Conservation (phyloP, 53 echinoderm and acorn worm species). For the Pentamera pediparva region DNA sequence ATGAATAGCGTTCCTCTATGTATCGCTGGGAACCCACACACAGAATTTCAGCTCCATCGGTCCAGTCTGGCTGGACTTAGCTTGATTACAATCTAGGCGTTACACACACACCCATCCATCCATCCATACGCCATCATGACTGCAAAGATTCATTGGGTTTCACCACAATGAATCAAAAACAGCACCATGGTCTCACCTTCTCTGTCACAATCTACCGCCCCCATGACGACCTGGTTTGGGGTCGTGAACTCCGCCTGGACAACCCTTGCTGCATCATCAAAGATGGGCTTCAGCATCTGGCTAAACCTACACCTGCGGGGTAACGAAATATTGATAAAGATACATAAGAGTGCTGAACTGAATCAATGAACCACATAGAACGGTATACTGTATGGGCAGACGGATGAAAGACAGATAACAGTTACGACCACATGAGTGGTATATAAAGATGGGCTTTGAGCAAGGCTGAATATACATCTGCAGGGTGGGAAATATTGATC, state of each 20-base stretch:
- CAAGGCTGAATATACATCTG: too few species aligned
- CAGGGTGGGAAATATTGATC: too few species aligned
- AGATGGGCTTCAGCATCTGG: conserved; percentile 99
- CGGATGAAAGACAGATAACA: background rate
- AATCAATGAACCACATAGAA: background rate
- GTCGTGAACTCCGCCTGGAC: conserved; percentile 51
- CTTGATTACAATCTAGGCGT: too few species aligned
- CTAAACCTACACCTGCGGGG: conserved; percentile 89
- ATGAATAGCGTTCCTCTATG: too few species aligned
- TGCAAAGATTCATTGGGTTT: too few species aligned
- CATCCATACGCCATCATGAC: too few species aligned
- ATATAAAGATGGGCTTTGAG: too few species aligned
- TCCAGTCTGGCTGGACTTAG: too few species aligned
- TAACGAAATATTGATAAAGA: background rate
- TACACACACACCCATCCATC: too few species aligned
- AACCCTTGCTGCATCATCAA: conserved; percentile 77
- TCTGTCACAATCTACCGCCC: conserved; percentile 66
- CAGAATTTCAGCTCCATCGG: too few species aligned
- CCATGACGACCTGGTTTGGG: conserved; percentile 61
- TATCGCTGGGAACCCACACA: too few species aligned
- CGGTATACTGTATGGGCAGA: background rate
- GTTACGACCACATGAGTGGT: background rate
- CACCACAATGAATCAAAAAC: background rate
- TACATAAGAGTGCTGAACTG: background rate
- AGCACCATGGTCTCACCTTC: conserved; percentile 37